Evolutionary conservation across 1,140 invertebrate genomes (phyloP).

Genomic region (Phortica variegata): DNA sequence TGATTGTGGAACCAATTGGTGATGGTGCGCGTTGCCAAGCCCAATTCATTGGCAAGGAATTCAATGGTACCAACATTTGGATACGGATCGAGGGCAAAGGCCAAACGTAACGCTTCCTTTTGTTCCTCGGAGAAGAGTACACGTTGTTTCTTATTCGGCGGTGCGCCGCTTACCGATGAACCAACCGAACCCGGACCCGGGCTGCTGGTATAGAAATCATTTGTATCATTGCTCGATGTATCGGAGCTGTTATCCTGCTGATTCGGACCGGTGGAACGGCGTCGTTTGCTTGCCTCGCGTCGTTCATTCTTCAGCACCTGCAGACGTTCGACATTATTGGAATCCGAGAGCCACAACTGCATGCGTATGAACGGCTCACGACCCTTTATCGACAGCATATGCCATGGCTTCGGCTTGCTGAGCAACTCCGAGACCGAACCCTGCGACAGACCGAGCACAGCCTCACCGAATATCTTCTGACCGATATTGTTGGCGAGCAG

Average conservation of each 20-base stretch:
- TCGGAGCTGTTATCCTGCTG: slow-evolving; percentile 80
- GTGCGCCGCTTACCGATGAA: slow-evolving; percentile 61
- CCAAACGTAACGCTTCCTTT: slow-evolving; percentile 91
- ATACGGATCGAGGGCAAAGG: slow-evolving; percentile 94
- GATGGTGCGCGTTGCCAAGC: slow-evolving; percentile 91
- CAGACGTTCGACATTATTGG: slow-evolving; percentile 87
- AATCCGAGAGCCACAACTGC: slow-evolving; percentile 95
- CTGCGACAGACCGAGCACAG: slow-evolving; percentile 92
- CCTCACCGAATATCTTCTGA: slow-evolving; percentile 98
- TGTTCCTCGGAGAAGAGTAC: slow-evolving; percentile 97
- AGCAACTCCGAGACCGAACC: slow-evolving; percentile 96
- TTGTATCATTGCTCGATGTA: slow-evolving; percentile 83
- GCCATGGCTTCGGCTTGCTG: slow-evolving; percentile 98
- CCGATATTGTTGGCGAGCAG: slow-evolving; percentile 95
- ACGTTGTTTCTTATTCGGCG: slow-evolving; percentile 85
- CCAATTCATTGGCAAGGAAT: slow-evolving; percentile 87
- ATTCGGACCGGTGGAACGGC: slow-evolving; percentile 76
- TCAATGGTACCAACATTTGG: slow-evolving; percentile 95
- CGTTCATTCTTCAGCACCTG: slow-evolving; percentile 86
- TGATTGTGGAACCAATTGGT: slow-evolving; percentile 99
- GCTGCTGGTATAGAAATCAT: slow-evolving; percentile 84
- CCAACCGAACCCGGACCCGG: slow-evolving; percentile 66
- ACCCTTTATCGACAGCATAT: slow-evolving; percentile 98
- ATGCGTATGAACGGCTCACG: slow-evolving; percentile 97
- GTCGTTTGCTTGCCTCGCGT: slow-evolving; percentile 83